A percentile compares a stretch with the other conserved stretches of the same genome.
Conservation (phyloP, 2,113 vertebrate genomes). For the Coracopsis vasa region DNA sequence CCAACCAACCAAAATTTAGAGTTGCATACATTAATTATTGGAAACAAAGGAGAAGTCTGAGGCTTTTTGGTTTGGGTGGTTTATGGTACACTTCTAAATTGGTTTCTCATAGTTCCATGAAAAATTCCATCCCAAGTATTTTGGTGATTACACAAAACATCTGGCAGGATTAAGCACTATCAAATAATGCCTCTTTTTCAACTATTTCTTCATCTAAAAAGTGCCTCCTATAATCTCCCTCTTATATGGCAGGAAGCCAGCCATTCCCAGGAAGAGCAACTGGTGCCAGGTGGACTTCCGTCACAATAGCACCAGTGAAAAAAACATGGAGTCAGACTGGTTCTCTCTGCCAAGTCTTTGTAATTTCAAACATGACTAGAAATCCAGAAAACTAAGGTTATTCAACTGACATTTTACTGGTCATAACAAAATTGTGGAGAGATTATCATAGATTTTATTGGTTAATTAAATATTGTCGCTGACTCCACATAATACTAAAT, state of each 20-base stretch:
- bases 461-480: not conserved
- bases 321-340: not conserved
- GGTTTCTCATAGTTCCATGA: not conserved
- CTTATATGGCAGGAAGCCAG: not conserved
- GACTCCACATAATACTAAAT: not conserved
- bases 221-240: not conserved
- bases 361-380: not conserved
- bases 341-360: not conserved
- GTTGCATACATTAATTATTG: not conserved
- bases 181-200: not conserved
- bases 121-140: not conserved
- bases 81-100: not conserved
- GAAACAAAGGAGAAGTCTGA: not conserved
- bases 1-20: not conserved
- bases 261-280: not conserved
- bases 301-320: not conserved
- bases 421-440: not conserved
- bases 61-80: not conserved
- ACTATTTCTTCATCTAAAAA: not conserved
- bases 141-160: not conserved
- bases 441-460: not conserved
- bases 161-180: not conserved
- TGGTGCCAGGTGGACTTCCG: not conserved
- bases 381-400: not conserved
- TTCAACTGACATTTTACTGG: not conserved